phyloP scores from a whole-genome alignment of 1,140 invertebrate species.

The Akabosia matsudoensis region DNA sequence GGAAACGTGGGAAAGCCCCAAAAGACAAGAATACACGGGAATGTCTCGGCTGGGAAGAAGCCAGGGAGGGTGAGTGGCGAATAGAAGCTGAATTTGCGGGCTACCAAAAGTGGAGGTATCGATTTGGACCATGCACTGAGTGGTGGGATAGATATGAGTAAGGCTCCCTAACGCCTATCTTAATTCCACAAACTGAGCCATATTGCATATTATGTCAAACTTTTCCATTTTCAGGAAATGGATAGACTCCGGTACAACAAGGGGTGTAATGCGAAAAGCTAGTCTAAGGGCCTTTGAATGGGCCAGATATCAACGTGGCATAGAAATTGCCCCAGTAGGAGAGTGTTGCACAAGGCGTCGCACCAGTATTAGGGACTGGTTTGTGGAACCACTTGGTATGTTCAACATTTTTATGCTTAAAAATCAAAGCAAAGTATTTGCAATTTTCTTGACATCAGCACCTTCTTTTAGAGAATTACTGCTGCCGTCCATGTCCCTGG shows the following conservation, averaged over 20 bases:
- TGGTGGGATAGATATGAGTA: constrained; percentile 9
- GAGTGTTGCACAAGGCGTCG: constrained; percentile 33
- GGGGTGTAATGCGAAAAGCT: constrained; percentile 37
- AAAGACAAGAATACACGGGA: not conserved
- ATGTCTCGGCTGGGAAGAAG: constrained; percentile 3
- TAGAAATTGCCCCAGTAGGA: constrained; percentile 31
- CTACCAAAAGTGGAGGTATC: not conserved
- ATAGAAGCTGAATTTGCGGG: not conserved
- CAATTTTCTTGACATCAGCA: constrained; percentile 25
- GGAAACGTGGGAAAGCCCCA: not conserved
- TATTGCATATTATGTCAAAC: not conserved
- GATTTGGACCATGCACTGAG: not conserved
- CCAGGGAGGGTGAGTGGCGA: not conserved
- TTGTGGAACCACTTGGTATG: not conserved
- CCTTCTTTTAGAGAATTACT: constrained; percentile 17
- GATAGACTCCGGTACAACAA: constrained; percentile 33
- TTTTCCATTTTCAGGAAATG: constrained; percentile 30
- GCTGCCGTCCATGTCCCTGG: constrained; percentile 35
- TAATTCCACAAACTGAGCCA: not conserved
- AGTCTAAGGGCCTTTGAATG: constrained; percentile 37
- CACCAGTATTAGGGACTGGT: not conserved
- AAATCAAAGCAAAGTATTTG: too few relatives aligned
- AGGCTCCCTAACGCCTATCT: too few relatives aligned
- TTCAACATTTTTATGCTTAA: not conserved
- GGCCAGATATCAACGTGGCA: constrained; percentile 12